Evolutionary conservation across 1,140 invertebrate species (phyloP).

Genomic region (Drosophila orena): DNA sequence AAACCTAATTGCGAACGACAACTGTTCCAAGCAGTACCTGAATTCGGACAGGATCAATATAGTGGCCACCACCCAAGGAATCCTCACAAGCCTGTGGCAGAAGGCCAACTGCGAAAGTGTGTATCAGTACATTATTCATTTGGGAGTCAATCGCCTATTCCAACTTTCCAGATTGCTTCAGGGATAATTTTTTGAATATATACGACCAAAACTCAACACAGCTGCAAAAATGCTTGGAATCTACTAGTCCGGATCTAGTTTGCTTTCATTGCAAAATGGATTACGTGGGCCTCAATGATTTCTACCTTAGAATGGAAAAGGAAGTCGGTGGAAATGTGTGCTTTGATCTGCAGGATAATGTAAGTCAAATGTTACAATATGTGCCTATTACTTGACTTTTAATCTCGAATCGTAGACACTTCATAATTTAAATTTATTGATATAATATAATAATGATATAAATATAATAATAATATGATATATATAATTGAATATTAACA

Average conservation of each 20-base stretch:
- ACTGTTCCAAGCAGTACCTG: constrained; percentile 59
- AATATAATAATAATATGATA: too few relatives aligned
- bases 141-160: neutral
- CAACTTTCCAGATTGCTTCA: constrained; percentile 57
- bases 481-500: neutral
- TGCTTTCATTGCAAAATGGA: constrained; percentile 41
- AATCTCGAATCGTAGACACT: too few relatives aligned
- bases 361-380: constrained; percentile 1
- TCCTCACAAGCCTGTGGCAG: constrained; percentile 64
- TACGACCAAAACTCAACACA: constrained; percentile 22
- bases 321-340: constrained; percentile 62
- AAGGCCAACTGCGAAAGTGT: constrained; percentile 68
- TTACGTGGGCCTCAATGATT: constrained; percentile 24
- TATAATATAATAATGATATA: too few relatives aligned
- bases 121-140: neutral
- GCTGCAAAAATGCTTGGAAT: neutral
- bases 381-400: too few relatives aligned
- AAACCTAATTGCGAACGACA: constrained; percentile 22
- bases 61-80: constrained; percentile 53
- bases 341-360: constrained; percentile 74
- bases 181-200: constrained; percentile 4
- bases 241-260: neutral
- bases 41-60: constrained; percentile 74
- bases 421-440: too few relatives aligned
- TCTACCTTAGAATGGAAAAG: constrained; percentile 59